phyloP scores from a whole-genome alignment of 2,797 vertebrate genomes.

The Octomys mimax region DNA sequence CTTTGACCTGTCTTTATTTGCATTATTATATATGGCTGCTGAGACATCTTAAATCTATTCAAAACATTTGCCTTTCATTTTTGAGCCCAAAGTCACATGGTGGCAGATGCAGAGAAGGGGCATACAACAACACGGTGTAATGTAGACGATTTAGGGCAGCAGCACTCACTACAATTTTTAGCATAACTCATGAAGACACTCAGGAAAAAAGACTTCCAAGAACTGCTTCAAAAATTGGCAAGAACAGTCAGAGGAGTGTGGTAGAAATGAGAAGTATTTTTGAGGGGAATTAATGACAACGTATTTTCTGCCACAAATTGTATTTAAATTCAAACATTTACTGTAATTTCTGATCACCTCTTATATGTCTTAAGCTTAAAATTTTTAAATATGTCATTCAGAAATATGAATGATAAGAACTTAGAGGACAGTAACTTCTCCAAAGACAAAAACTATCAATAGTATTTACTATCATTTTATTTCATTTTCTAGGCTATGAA shows the following conservation, averaged over 20 bases:
- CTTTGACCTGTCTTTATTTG: background rate
- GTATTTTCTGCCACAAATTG: background rate
- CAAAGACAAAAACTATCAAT: background rate
- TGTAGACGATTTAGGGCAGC: background rate
- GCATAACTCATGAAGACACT: background rate
- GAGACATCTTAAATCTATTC: background rate
- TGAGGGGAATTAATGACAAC: background rate
- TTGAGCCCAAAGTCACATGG: background rate
- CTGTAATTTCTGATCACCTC: background rate
- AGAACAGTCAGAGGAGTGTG: background rate
- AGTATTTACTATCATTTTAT: constrained; percentile 34
- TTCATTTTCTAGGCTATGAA: background rate
- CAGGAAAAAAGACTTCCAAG: background rate
- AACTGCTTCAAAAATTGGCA: background rate
- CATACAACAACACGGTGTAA: background rate
- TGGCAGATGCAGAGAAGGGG: background rate
- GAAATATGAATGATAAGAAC: constrained; percentile 38
- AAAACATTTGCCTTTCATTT: background rate
- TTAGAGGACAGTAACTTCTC: constrained; percentile 30
- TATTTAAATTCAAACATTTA: background rate
- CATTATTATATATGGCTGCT: background rate
- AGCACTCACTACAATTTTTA: background rate
- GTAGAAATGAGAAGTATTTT: background rate
- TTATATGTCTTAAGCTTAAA: background rate
- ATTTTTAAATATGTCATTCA: background rate